Evolutionary conservation across 2,888 invertebrate genomes (phyloP).

Genomic region (Tubulanus polymorphus): DNA sequence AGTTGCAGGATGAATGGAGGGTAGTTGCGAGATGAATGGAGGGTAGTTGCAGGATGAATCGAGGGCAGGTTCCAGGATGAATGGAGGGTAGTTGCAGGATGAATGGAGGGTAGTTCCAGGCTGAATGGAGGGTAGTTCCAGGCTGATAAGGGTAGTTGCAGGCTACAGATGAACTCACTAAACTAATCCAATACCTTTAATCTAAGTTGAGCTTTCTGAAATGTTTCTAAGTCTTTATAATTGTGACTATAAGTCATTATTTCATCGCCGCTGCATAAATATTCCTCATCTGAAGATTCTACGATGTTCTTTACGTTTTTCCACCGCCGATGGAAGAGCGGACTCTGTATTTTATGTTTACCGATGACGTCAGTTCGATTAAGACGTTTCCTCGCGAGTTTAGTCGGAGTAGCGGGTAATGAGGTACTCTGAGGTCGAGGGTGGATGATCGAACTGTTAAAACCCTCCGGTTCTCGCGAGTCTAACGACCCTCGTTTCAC

Average conservation of each 20-base stretch:
- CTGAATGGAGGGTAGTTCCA: too few relatives aligned
- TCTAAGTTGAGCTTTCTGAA: constrained; percentile 48
- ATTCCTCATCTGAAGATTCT: constrained; percentile 37
- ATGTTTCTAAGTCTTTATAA: constrained; percentile 45
- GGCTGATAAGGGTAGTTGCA: too few relatives aligned
- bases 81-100: too few relatives aligned
- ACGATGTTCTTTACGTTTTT: constrained; percentile 1
- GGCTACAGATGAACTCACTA: too few relatives aligned
- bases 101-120: too few relatives aligned
- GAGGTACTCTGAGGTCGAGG: constrained; percentile 29
- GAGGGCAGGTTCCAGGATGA: too few relatives aligned
- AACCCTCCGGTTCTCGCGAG: not conserved
- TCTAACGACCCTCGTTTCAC: not conserved
- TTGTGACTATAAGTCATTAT: constrained; percentile 31
- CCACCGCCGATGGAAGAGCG: constrained; percentile 1
- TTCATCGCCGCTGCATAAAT: constrained; percentile 24
- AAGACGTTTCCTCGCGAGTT: constrained; percentile 18
- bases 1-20: too few relatives aligned
- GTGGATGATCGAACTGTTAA: not conserved
- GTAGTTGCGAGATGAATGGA: too few relatives aligned
- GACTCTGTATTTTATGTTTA: constrained; percentile 24
- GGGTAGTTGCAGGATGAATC: too few relatives aligned
- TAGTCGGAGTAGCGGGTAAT: constrained; percentile 40
- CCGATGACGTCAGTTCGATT: constrained; percentile 32
- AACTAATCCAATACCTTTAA: constrained; percentile 51